Evolutionary conservation across 2,888 invertebrate species (phyloP).

Genomic region (Mesorhabditis belari): DNA sequence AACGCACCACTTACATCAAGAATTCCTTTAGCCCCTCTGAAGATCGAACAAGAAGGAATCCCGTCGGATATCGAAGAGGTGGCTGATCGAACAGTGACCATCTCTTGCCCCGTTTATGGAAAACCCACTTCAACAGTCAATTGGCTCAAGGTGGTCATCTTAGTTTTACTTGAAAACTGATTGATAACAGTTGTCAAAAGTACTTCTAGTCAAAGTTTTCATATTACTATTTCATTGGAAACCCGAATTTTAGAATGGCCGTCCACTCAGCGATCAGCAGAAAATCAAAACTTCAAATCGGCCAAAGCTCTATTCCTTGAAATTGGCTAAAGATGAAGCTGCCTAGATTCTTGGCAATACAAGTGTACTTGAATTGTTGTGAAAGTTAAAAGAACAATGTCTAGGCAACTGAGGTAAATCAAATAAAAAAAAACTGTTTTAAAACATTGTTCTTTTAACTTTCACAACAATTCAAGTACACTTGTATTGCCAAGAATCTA

Average conservation of each 20-base stretch:
- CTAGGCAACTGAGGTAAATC: too few species aligned
- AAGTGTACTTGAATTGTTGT: too few species aligned
- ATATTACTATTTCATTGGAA: too few species aligned
- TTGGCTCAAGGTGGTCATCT: conserved; percentile 62
- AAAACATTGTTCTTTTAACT: too few species aligned
- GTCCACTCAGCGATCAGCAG: conserved; percentile 18
- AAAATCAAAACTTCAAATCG: conserved; percentile 33
- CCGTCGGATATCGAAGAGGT: conserved; percentile 48
- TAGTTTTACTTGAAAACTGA: too few species aligned
- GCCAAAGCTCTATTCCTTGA: conserved; percentile 44
- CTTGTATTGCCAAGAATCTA: conserved; percentile 41
- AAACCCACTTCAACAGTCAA: conserved; percentile 56
- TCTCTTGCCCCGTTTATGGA: conserved; percentile 51
- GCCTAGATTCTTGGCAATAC: conserved; percentile 15
- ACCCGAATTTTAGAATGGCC: conserved; percentile 55
- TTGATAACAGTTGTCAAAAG: too few species aligned
- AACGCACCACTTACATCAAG: too few species aligned
- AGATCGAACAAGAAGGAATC: conserved; percentile 46
- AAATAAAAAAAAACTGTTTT: too few species aligned
- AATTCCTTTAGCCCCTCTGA: conserved; percentile 46
- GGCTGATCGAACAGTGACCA: conserved; percentile 52
- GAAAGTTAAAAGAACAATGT: neutral
- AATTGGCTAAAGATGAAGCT: conserved; percentile 25
- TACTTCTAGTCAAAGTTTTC: too few species aligned
- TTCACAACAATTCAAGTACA: conserved; percentile 33